phyloP scores from a whole-genome alignment of 2,113 vertebrate genomes.

The Bambusicola thoracicus region DNA sequence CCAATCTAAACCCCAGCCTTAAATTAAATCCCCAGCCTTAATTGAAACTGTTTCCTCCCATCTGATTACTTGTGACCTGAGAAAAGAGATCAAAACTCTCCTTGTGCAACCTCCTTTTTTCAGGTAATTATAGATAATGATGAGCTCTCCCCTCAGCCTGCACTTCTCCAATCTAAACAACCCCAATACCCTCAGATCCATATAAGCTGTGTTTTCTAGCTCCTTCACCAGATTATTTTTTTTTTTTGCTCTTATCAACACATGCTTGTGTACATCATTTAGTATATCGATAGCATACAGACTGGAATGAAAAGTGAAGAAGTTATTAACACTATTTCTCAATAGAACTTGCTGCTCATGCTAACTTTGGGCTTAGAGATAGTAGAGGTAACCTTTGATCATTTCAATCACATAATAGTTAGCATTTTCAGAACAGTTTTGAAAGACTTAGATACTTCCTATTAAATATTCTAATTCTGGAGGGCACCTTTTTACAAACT shows the following conservation, averaged over 20 bases:
- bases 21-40: neutral
- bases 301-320: neutral
- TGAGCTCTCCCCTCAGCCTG: neutral
- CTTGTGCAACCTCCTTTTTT: neutral
- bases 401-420: neutral
- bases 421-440: slow-evolving; percentile 15
- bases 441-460: neutral
- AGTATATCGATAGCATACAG: neutral
- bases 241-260: neutral
- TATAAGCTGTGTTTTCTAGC: neutral
- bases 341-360: neutral
- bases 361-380: neutral
- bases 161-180: neutral
- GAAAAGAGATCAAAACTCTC: neutral
- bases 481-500: neutral
- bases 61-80: neutral
- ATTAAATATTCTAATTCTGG: neutral
- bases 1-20: neutral
- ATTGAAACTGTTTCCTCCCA: neutral
- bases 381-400: neutral
- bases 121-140: neutral
- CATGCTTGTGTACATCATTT: neutral
- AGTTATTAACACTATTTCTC: neutral
- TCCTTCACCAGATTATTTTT: neutral
- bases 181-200: neutral